Evolutionary conservation across 2,113 vertebrate species (phyloP).

Genomic region (Tichodroma muraria): DNA sequence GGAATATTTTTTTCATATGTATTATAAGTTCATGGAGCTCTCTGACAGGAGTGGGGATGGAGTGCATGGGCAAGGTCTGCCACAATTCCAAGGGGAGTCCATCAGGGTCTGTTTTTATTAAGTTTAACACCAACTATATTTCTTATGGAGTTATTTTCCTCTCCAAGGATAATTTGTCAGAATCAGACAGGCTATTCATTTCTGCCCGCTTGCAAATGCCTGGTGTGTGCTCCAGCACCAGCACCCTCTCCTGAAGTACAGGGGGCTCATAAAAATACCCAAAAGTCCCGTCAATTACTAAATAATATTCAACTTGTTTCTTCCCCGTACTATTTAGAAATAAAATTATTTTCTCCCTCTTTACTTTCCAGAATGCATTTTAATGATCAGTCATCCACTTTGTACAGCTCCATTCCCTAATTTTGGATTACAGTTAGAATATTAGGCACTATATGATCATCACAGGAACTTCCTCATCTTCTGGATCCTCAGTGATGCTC

Average conservation of each 20-base stretch:
- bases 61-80: constrained; percentile 27
- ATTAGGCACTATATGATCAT: not conserved
- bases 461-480: not conserved
- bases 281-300: constrained; percentile 2
- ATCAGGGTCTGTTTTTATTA: constrained; percentile 60
- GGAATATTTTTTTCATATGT: not conserved
- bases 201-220: constrained; percentile 30
- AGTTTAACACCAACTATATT: constrained; percentile 62
- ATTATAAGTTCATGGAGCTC: not conserved
- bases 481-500: not conserved
- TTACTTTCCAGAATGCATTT: not conserved
- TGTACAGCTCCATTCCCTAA: not conserved
- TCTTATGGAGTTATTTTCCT: constrained; percentile 65
- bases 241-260: not conserved
- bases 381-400: not conserved
- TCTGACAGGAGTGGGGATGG: not conserved
- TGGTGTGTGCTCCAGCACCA: constrained; percentile 15
- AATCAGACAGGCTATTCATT: constrained; percentile 59
- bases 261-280: not conserved
- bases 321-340: not conserved
- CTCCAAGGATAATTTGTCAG: constrained; percentile 66
- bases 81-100: constrained; percentile 44
- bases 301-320: not conserved
- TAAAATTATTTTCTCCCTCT: not conserved
- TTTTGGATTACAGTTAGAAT: not conserved